Evolutionary conservation across 2,113 vertebrate species (phyloP), one percentile per base, ranked within the genome.

Genomic region (Solenodon paradoxus): DNA sequence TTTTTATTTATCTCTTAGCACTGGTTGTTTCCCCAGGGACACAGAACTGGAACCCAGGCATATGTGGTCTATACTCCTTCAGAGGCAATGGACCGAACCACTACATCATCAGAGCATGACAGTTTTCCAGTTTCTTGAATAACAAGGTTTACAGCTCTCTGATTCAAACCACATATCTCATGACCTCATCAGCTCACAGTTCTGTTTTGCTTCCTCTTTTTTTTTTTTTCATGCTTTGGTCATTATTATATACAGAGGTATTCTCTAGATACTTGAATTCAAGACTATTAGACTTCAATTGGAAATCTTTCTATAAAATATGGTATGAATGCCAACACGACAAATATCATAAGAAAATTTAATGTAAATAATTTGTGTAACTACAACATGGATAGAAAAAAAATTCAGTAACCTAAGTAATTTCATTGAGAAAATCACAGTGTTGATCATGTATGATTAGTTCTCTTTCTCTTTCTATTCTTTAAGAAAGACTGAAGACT

Each of bases 141-240:
- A 88, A 88, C 93, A 80, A 95, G 11, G 0, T 32, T 47, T 86
- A 9, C 28, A 7, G 35, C 26, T 92, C 9, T 5, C 57, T 40
- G 61, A 57, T 57, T 98, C 64, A 53, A 96, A 26, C 24, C 3
- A 47, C 51, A 47, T 26, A 84, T 26, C 24, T 30, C 28, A 86
- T 96, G 79, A 93, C 26, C 17, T 35, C 61, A 77, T 20, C 22
- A 53, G 51, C 38, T 45, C 53, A 78, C 12, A 68, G 3, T 61
- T 90, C 93, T 42, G 57, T 59, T 94, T 88, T 61, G 19, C 75
- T 72, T 91, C 20, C 10, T 82, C 68, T 88, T 9, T 22, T 95
- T 35, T 35, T 88, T 85, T 90, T 82, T 57, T 86, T 93, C 69
- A 55, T 72, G 17, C 3, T 78, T 94, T 72, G 77, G 7, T 1